Conservation (phyloP, 2,888 invertebrate genomes). For the Exocentrus adspersus region DNA sequence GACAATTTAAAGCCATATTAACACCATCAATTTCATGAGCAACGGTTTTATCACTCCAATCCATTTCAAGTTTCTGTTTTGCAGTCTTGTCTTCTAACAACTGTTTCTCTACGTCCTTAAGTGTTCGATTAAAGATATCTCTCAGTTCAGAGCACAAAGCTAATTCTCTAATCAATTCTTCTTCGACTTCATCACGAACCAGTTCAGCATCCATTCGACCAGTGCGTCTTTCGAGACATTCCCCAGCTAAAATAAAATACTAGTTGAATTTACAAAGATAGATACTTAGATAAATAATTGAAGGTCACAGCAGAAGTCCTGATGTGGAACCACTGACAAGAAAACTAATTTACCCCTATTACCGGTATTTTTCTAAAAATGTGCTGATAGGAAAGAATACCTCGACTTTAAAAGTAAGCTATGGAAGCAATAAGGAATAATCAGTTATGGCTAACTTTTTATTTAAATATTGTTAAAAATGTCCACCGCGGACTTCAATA, state of each 20-base stretch:
- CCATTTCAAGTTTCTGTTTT: conserved; percentile 84
- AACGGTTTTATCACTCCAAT: conserved; percentile 91
- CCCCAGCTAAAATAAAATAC: conserved; percentile 64
- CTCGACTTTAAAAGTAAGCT: too few species aligned
- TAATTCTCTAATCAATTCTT: conserved; percentile 80
- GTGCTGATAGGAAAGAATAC: too few species aligned
- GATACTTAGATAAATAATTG: not conserved
- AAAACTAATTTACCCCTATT: too few species aligned
- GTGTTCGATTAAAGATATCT: conserved; percentile 69
- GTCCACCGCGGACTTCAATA: too few species aligned
- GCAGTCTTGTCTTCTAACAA: conserved; percentile 79
- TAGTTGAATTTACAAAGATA: too few species aligned
- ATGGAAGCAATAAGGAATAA: too few species aligned
- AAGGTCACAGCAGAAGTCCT: too few species aligned
- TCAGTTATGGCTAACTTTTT: too few species aligned
- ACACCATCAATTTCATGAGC: conserved; percentile 80
- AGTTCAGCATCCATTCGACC: conserved; percentile 78
- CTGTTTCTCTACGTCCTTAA: conserved; percentile 76
- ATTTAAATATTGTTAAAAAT: too few species aligned
- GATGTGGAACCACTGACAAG: too few species aligned
- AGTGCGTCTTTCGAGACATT: conserved; percentile 77
- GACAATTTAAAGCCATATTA: conserved; percentile 75
- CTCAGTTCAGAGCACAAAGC: conserved; percentile 76
- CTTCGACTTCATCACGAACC: conserved; percentile 79
- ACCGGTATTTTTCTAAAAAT: too few species aligned